These are phyloP conservation scores for Dipodomys spectabilis DNA, from an alignment of 2,113 vertebrate genomes.

Conservation along the genomic window DNA sequence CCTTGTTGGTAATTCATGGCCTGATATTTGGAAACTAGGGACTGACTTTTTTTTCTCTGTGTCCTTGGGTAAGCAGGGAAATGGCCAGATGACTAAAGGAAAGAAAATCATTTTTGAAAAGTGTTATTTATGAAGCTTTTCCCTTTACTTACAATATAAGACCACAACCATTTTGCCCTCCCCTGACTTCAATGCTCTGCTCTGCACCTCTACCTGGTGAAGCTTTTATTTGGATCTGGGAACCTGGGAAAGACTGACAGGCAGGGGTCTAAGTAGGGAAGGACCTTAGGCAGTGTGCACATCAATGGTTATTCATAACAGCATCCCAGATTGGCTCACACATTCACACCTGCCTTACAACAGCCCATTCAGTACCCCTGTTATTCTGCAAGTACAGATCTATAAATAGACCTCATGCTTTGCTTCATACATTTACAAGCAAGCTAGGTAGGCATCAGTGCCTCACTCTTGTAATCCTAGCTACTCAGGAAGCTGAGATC, in stretches of 20 bases:
- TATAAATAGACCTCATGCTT: conserved; percentile 33
- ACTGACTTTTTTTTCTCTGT: background rate
- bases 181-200: background rate
- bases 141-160: background rate
- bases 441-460: no score
- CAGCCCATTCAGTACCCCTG: background rate
- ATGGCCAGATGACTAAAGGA: background rate
- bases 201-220: background rate
- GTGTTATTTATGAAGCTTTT: background rate
- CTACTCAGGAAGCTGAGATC: no score
- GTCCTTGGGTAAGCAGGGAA: background rate
- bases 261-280: no score
- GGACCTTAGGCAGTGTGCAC: background rate
- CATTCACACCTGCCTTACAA: no score
- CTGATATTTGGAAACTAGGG: background rate
- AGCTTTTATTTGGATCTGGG: no score
- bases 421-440: conserved; percentile 34
- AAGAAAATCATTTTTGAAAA: background rate
- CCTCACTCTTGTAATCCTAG: no score
- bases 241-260: background rate
- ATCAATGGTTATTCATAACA: background rate
- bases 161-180: background rate
- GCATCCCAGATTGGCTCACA: background rate
- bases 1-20: background rate
- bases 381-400: background rate